Evolutionary conservation across 1,140 invertebrate genomes (phyloP).

Genomic region (Calliphora vicina): DNA sequence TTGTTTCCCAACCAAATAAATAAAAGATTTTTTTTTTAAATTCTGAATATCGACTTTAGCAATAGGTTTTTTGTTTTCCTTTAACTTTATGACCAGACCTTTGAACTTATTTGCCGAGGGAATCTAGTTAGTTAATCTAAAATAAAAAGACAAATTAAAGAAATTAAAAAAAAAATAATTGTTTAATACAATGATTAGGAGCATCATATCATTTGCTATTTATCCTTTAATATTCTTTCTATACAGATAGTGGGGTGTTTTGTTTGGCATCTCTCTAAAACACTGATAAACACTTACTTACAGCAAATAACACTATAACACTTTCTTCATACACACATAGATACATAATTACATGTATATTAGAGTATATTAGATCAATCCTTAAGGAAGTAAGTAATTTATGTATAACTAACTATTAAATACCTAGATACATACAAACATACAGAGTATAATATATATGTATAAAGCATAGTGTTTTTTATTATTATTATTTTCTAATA

Average conservation of each 20-base stretch:
- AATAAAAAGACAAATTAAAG: no score
- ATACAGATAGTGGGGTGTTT: not conserved
- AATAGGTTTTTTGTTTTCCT: no score
- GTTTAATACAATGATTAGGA: no score
- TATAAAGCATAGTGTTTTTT: not conserved
- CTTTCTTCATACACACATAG: not conserved
- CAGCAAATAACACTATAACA: not conserved
- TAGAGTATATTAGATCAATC: no score
- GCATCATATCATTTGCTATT: no score
- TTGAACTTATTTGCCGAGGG: not conserved
- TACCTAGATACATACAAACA: not conserved
- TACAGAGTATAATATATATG: not conserved
- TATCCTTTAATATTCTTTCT: not conserved
- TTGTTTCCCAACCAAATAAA: not conserved
- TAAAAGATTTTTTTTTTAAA: no score
- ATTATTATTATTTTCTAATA: no score
- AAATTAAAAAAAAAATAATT: no score
- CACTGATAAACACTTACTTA: not conserved
- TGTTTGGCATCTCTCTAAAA: not conserved
- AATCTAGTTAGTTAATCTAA: not conserved
- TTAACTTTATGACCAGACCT: not conserved
- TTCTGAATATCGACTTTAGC: no score
- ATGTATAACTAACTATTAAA: not conserved
- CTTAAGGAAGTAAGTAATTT: not conserved
- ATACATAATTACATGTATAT: no score